Evolutionary conservation across 2,797 vertebrate species (phyloP).

Genomic region (Jordanella pulchra): DNA sequence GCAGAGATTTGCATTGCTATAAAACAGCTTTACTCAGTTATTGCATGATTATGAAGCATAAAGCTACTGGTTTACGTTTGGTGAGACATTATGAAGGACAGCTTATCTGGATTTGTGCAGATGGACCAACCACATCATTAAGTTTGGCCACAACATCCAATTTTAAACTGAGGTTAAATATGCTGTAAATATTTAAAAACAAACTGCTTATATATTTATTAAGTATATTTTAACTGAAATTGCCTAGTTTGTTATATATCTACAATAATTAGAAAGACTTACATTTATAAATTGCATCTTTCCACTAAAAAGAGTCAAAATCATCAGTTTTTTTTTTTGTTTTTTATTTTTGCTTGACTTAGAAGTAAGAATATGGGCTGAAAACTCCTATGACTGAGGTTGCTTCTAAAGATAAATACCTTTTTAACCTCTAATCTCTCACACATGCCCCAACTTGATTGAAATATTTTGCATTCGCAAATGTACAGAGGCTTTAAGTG

Average conservation of each 20-base stretch:
- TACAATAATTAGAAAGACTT: neutral
- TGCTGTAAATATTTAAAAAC: too few species aligned
- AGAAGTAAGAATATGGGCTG: neutral
- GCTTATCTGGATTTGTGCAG: neutral
- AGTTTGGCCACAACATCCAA: neutral
- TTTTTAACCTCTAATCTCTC: neutral
- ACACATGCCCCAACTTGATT: neutral
- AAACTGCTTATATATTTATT: neutral
- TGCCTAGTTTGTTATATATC: neutral
- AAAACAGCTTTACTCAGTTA: neutral
- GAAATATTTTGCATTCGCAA: neutral
- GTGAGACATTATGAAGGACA: neutral
- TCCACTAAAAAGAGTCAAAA: neutral
- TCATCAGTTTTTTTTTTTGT: too few species aligned
- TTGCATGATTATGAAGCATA: neutral
- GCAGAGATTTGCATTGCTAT: too few species aligned
- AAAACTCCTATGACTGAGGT: too few species aligned
- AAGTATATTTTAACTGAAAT: neutral
- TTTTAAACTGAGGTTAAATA: too few species aligned
- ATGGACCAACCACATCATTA: neutral
- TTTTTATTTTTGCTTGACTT: too few species aligned
- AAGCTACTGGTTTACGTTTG: neutral
- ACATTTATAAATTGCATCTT: neutral
- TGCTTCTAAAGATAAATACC: neutral
- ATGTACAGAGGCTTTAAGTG: neutral